Base-by-base conservation (phyloP, 2,888 invertebrate species). In the Tigriopus californicus region DNA sequence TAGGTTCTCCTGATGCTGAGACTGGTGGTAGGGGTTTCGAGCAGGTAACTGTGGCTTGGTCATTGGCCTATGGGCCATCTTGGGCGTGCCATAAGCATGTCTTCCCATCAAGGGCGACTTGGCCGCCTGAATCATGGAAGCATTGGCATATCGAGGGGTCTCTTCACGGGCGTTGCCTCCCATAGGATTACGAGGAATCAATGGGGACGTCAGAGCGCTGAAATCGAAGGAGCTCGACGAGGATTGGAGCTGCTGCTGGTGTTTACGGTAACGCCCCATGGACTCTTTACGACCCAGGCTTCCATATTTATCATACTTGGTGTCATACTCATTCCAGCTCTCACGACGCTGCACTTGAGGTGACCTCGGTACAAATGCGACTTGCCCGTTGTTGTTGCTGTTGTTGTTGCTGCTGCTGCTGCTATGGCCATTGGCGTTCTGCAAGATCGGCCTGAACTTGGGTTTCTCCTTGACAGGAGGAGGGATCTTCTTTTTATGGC, bases 51-150 rank as follows among this genome's bases (percentile, higher is more conserved):
- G 18, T 47, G 53, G 59, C 22, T 52, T 33, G 33, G 33, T 18
- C 15, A 52, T 15, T 18, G 52, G 25, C 24, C 33, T 42, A 22
- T 41, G 47, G 42, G 41, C 42, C 57, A 51, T 13, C 57, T 58
- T 40, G 60, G 24, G 42, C 55, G 24, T 22, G 76, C 76, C 58
- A 76, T 67, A 33, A 2, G 74, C 74, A 62, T 75, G 67, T 58
- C 75, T 68, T 1, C 75, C 75, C 74, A 75, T 42, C 18, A 22
- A 44, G 13, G 57, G 46, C 10, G 49, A 44, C 48, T 46, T 58
- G 61, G 58, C 54, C 55, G 59, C 11, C 18, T 52, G 56, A 46
- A 47, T 53, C 18, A 44, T 44, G 44, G n/a, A 18, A 5, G 18
- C 18, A 18, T 44, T 44, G 44, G 44, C 44, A 18, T 44, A 44